Evolutionary conservation across 2,797 vertebrate species (phyloP).

Genomic region (Mus caroli): DNA sequence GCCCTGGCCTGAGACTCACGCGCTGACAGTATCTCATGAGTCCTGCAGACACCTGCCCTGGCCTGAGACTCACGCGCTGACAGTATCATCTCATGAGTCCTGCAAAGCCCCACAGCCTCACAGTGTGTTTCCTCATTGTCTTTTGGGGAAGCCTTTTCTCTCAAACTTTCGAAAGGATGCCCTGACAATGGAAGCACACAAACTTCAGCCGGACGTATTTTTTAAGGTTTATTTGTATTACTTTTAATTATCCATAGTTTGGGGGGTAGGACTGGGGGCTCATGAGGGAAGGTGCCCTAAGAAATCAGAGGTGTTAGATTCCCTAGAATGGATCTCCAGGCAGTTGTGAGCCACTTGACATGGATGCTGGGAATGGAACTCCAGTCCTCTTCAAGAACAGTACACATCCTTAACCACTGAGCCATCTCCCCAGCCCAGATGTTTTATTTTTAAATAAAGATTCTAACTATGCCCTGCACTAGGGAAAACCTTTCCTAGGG

Average conservation of each 20-base stretch:
- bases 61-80: background rate
- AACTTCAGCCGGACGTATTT: background rate
- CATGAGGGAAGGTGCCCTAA: background rate
- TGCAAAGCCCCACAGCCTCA: no score
- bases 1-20: background rate
- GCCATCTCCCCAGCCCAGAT: background rate
- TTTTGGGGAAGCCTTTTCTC: background rate
- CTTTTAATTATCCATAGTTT: background rate
- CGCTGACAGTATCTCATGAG: background rate
- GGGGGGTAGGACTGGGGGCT: background rate
- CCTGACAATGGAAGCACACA: background rate
- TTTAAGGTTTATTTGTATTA: background rate
- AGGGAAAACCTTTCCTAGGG: accelerated
- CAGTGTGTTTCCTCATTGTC: background rate
- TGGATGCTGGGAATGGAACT: background rate
- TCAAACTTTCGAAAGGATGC: background rate
- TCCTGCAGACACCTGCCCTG: background rate
- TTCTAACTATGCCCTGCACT: background rate
- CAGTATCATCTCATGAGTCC: background rate
- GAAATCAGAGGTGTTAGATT: background rate
- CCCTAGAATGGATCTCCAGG: background rate
- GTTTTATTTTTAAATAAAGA: background rate
- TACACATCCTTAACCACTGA: background rate
- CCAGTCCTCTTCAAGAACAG: background rate
- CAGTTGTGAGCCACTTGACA: background rate